Evolutionary conservation across 2,888 invertebrate genomes (phyloP).

Genomic region (Phalera bucephala): DNA sequence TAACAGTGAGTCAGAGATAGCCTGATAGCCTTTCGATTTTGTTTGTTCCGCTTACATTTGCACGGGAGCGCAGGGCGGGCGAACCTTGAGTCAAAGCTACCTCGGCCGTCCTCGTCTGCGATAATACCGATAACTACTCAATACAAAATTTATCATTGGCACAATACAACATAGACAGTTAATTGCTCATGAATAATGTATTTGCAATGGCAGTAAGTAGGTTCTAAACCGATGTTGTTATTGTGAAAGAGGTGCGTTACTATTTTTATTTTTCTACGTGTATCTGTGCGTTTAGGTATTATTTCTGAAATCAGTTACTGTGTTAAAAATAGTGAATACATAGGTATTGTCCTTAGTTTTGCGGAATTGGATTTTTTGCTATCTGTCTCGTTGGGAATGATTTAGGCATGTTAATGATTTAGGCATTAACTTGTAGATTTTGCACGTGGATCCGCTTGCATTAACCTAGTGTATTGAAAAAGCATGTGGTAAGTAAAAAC

Average conservation of each 20-base stretch:
- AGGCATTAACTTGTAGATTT: too few relatives aligned
- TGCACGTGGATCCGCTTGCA: too few relatives aligned
- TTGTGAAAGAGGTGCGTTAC: neutral
- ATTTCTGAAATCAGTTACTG: too few relatives aligned
- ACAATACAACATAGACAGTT: neutral
- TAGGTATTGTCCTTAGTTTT: slow-evolving; percentile 11
- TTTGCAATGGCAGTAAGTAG: neutral
- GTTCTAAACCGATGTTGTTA: neutral
- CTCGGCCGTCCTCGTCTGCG: slow-evolving; percentile 28
- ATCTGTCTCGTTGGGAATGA: neutral
- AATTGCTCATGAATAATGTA: slow-evolving; percentile 1
- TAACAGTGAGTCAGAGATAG: slow-evolving; percentile 73
- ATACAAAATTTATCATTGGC: neutral
- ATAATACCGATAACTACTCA: slow-evolving; percentile 11
- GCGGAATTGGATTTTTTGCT: slow-evolving; percentile 8
- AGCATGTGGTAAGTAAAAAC: too few relatives aligned
- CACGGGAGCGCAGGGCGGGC: slow-evolving; percentile 44
- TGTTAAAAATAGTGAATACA: too few relatives aligned
- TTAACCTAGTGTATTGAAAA: too few relatives aligned
- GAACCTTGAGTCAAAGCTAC: slow-evolving; percentile 50
- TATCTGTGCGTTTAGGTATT: too few relatives aligned
- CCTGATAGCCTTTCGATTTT: slow-evolving; percentile 80
- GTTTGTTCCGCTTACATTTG: slow-evolving; percentile 61
- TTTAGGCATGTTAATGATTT: too few relatives aligned
- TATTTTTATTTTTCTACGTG: too few relatives aligned